Evolutionary conservation across 2,113 vertebrate genomes (phyloP).

Genomic region (Rissa tridactyla): DNA sequence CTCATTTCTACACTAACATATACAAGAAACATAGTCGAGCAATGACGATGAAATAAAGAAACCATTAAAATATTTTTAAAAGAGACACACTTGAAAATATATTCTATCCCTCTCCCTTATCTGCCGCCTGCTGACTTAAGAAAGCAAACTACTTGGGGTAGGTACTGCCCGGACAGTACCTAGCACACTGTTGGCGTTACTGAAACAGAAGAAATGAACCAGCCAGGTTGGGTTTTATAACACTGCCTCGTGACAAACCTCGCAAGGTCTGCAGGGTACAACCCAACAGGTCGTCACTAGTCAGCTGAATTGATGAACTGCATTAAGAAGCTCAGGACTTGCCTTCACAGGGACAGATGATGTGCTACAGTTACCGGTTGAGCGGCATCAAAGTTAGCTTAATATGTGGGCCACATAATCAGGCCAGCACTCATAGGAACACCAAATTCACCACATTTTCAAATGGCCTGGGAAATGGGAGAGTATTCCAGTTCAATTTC

Average conservation of each 20-base stretch:
- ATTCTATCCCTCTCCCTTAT: background rate
- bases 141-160: background rate
- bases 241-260: background rate
- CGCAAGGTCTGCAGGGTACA: background rate
- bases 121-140: background rate
- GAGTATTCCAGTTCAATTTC: background rate
- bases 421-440: background rate
- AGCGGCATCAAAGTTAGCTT: background rate
- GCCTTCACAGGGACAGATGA: background rate
- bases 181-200: background rate
- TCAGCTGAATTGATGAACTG: background rate
- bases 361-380: background rate
- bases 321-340: background rate
- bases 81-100: background rate
- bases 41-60: background rate
- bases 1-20: background rate
- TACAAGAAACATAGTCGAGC: background rate
- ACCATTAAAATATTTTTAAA: background rate
- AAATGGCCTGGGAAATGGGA: background rate
- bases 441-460: background rate
- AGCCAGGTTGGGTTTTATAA: background rate
- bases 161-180: background rate
- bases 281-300: background rate
- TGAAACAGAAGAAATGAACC: background rate
- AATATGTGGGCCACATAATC: background rate